phyloP scores from a whole-genome alignment of 2,888 invertebrate species.

The Xylophagus ater region DNA sequence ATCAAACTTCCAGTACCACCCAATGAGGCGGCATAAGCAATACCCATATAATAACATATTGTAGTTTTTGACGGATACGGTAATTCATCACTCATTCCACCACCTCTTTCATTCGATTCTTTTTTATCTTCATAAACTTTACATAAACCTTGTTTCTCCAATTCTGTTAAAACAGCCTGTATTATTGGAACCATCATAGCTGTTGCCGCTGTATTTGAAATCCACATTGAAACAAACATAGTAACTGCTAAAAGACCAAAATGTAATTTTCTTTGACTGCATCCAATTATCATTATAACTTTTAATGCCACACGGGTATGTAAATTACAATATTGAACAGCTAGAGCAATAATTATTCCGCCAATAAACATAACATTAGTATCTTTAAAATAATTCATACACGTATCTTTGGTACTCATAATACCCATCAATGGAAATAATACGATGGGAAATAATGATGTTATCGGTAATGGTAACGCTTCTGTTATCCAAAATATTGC shows the following conservation, averaged over 20 bases:
- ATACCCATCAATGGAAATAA: constrained; percentile 4
- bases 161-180: constrained; percentile 69
- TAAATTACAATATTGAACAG: constrained; percentile 4
- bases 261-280: constrained; percentile 43
- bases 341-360: constrained; percentile 4
- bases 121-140: constrained; percentile 47
- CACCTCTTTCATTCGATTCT: too few relatives aligned
- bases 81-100: not conserved
- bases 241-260: constrained; percentile 78
- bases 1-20: constrained; percentile 65
- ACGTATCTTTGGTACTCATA: not conserved
- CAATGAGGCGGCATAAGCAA: constrained; percentile 63
- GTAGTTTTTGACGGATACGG: constrained; percentile 53
- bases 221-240: constrained; percentile 94
- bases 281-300: not conserved
- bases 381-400: constrained; percentile 1
- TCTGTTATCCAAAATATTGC: constrained; percentile 7
- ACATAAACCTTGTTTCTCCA: constrained; percentile 62
- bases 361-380: constrained; percentile 7
- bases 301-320: constrained; percentile 2
- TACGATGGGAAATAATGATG: constrained; percentile 3
- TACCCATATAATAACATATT: constrained; percentile 60
- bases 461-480: not conserved
- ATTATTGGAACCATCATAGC: constrained; percentile 93
- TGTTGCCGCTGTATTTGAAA: constrained; percentile 86